phyloP scores from a whole-genome alignment of 1,140 invertebrate species.

The Pachyrhynchus sulphureomaculatus region DNA sequence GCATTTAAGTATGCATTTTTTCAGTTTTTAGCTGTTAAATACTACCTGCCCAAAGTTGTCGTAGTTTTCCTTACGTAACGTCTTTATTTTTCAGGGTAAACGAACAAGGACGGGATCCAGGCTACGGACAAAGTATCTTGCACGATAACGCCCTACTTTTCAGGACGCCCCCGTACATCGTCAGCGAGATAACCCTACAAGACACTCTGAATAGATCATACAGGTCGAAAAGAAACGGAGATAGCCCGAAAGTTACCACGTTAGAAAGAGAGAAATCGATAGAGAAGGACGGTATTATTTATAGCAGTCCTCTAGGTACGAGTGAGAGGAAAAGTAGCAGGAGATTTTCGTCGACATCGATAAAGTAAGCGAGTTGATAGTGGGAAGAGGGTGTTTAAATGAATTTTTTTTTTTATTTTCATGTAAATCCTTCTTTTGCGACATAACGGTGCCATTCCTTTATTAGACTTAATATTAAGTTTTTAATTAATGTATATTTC shows the following conservation, averaged over 20 bases:
- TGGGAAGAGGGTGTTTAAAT: neutral
- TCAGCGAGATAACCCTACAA: slow-evolving; percentile 75
- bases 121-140: slow-evolving; percentile 92
- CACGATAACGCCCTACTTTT: slow-evolving; percentile 87
- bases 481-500: slow-evolving; percentile 19
- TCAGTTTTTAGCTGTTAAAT: too few relatives aligned
- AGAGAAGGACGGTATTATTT: slow-evolving; percentile 26
- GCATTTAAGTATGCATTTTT: slow-evolving; percentile 60
- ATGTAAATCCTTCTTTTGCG: too few relatives aligned
- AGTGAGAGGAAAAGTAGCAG: slow-evolving; percentile 42
- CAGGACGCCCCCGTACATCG: slow-evolving; percentile 83
- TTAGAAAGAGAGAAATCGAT: slow-evolving; percentile 31
- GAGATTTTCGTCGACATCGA: slow-evolving; percentile 49
- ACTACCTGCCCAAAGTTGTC: too few relatives aligned
- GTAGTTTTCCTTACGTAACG: too few relatives aligned
- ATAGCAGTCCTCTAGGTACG: slow-evolving; percentile 36
- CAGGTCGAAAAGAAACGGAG: slow-evolving; percentile 47
- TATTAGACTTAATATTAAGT: neutral
- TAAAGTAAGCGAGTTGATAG: slow-evolving; percentile 31
- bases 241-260: slow-evolving; percentile 31
- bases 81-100: slow-evolving; percentile 56
- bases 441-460: too few relatives aligned
- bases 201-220: slow-evolving; percentile 52
- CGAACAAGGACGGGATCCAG: slow-evolving; percentile 67
- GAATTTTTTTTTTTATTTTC: neutral